Evolutionary conservation across 1,140 invertebrate species (phyloP).

Genomic region (Danaus melanippus): DNA sequence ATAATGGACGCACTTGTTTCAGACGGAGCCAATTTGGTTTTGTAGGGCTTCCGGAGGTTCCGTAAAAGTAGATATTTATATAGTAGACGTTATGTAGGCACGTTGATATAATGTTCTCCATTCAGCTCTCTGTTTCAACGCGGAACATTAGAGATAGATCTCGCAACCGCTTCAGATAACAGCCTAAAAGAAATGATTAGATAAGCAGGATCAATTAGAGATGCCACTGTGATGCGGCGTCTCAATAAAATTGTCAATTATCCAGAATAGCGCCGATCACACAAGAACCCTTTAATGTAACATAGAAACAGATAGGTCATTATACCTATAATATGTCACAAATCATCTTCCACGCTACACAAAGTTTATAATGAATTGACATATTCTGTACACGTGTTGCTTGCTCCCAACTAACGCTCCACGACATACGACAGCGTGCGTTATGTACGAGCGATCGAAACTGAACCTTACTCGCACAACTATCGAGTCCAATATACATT

Average conservation of each 20-base stretch:
- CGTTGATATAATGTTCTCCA: no score
- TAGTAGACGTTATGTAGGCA: no score
- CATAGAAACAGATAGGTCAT: conserved; percentile 52
- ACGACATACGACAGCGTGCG: conserved; percentile 33
- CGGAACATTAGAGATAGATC: no score
- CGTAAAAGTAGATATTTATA: no score
- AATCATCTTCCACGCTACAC: conserved; percentile 63
- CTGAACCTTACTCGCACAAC: conserved; percentile 22
- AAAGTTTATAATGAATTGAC: conserved; percentile 71
- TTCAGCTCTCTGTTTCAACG: no score
- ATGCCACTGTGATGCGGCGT: conserved; percentile 18
- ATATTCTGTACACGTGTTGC: conserved; percentile 66
- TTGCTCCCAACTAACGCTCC: conserved; percentile 38
- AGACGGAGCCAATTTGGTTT: conserved; percentile 24
- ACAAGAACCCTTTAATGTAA: conserved; percentile 54
- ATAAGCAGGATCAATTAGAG: conserved; percentile 32
- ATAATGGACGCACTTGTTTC: conserved; percentile 49
- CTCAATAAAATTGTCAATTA: conserved; percentile 51
- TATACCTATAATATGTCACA: conserved; percentile 66
- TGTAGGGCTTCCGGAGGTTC: no score
- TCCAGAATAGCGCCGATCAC: conserved; percentile 42
- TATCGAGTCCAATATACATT: conserved; percentile 23
- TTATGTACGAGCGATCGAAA: conserved; percentile 23
- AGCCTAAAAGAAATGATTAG: conserved; percentile 12
- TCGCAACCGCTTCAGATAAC: conserved; percentile 41